Conservation (phyloP, 2,888 invertebrate species). For the Pseudeuparius sepicola region DNA sequence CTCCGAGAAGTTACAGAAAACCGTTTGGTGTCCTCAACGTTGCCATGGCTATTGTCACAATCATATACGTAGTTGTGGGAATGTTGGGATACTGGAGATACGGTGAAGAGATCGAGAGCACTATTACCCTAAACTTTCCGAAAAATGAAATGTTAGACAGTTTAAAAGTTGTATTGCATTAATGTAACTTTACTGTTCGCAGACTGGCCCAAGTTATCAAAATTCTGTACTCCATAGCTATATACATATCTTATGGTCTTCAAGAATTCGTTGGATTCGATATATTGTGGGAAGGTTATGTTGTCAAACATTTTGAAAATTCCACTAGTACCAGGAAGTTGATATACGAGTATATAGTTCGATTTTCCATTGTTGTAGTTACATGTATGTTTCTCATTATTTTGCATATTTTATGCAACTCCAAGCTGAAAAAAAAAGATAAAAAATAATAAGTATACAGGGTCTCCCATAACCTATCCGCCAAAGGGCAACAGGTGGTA, state of each 20-base stretch:
- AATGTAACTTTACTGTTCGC: too few species aligned
- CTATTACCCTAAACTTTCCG: constrained; percentile 77
- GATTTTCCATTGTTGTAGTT: constrained; percentile 35
- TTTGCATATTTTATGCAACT: too few species aligned
- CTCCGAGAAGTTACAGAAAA: constrained; percentile 67
- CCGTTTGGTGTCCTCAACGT: constrained; percentile 71
- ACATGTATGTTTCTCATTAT: constrained; percentile 43
- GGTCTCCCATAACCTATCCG: too few species aligned
- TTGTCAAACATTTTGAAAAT: constrained; percentile 34
- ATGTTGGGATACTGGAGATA: constrained; percentile 80
- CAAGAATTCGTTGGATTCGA: constrained; percentile 84
- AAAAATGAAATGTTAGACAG: constrained; percentile 42
- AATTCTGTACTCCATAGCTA: constrained; percentile 53
- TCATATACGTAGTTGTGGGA: constrained; percentile 68
- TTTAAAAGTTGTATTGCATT: constrained; percentile 4
- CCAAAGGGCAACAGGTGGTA: too few species aligned
- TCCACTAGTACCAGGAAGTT: constrained; percentile 26
- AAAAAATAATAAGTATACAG: too few species aligned
- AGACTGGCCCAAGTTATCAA: constrained; percentile 57
- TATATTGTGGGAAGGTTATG: constrained; percentile 56
- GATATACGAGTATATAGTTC: constrained; percentile 36
- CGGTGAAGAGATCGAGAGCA: constrained; percentile 56
- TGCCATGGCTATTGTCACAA: constrained; percentile 68
- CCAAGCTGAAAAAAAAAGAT: too few species aligned
- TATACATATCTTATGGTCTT: constrained; percentile 75